These are phyloP conservation scores for Caenorhabditis sp. DNA, from an alignment of 2,888 invertebrate species.

Conservation along the genomic window DNA sequence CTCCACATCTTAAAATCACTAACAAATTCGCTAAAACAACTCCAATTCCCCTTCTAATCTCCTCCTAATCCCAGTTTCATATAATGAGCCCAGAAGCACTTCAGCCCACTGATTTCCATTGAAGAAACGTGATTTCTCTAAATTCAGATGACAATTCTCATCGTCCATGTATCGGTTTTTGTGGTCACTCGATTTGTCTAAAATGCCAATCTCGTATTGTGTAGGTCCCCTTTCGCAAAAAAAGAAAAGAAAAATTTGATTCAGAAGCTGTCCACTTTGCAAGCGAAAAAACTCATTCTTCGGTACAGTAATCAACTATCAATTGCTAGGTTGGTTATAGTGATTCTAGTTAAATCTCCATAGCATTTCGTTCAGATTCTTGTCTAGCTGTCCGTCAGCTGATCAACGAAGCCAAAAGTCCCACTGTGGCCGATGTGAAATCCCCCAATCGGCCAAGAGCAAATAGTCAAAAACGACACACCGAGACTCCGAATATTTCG, in stretches of 20 bases:
- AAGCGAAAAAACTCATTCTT: conserved; percentile 65
- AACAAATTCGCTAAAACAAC: too few species aligned
- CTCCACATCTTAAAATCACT: too few species aligned
- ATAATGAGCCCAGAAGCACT: too few species aligned
- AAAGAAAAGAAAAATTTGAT: not conserved
- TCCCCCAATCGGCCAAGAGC: conserved; percentile 40
- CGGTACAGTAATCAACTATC: conserved; percentile 65
- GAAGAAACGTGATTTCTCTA: too few species aligned
- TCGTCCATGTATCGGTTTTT: conserved; percentile 64
- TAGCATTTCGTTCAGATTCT: conserved; percentile 30
- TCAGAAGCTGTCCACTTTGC: conserved; percentile 59
- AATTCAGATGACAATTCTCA: conserved; percentile 62
- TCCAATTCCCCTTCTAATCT: too few species aligned
- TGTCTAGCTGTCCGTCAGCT: conserved; percentile 52
- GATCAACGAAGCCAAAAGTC: conserved; percentile 41
- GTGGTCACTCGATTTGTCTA: conserved; percentile 62
- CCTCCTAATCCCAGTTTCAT: too few species aligned
- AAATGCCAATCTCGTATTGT: conserved; percentile 63
- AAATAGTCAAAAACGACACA: conserved; percentile 26
- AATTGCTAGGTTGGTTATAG: conserved; percentile 42
- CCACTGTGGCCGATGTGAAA: conserved; percentile 7
- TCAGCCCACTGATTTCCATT: too few species aligned
- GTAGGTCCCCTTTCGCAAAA: conserved; percentile 10
- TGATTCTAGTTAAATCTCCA: not conserved
- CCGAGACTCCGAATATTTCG: conserved; percentile 61